A percentile compares a stretch with the other conserved stretches of the same genome.
Evolutionary conservation across 2,888 invertebrate species (phyloP).

Genomic region (Osedax fenrisi): DNA sequence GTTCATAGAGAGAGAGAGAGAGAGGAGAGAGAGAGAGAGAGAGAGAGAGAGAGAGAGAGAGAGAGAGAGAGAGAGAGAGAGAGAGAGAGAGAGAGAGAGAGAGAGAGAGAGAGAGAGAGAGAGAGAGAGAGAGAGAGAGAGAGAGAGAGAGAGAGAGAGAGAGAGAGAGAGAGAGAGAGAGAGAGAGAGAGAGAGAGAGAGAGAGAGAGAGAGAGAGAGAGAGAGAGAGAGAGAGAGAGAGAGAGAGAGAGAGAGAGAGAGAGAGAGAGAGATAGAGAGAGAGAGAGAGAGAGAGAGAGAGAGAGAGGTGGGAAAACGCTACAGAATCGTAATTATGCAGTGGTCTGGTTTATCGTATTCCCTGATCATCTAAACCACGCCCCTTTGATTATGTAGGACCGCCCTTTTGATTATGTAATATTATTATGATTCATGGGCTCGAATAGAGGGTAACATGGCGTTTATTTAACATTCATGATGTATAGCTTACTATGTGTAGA

Average conservation of each 20-base stretch:
- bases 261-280: not conserved
- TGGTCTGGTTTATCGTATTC: no score
- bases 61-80: constrained; percentile 21
- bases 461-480: no score
- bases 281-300: not conserved
- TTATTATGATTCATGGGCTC: no score
- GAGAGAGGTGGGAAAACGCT: not conserved
- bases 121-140: constrained; percentile 26
- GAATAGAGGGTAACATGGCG: no score
- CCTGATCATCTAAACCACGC: no score
- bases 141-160: constrained; percentile 26
- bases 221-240: constrained; percentile 23
- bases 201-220: constrained; percentile 23
- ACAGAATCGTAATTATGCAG: no score
- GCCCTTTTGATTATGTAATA: no score
- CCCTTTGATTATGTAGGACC: no score
- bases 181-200: constrained; percentile 23
- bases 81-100: constrained; percentile 26
- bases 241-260: constrained; percentile 7
- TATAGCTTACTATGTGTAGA: no score
- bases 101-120: constrained; percentile 25
- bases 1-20: constrained; percentile 9
- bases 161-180: constrained; percentile 23
- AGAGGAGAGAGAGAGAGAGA: constrained; percentile 15
- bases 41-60: constrained; percentile 22